These are phyloP conservation scores for Pseudomyrmex sp. DNA, from an alignment of 1,140 invertebrate species.

Conservation along the genomic window DNA sequence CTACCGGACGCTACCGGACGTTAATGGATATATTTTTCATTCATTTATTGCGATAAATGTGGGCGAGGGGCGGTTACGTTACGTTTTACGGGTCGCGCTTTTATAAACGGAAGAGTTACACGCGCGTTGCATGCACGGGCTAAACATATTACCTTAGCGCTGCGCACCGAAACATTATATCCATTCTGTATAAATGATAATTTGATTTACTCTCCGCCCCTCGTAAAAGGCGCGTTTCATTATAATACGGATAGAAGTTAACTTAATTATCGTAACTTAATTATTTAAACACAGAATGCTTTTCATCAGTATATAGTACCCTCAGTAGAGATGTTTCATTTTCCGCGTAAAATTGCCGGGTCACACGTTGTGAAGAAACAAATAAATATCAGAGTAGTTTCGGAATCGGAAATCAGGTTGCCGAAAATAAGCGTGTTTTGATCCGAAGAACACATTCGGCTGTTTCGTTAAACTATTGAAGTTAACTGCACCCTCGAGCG, in stretches of 20 bases:
- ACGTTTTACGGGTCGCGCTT: slow-evolving; percentile 31
- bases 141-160: slow-evolving; percentile 29
- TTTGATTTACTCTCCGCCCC: slow-evolving; percentile 1
- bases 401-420: slow-evolving; percentile 75
- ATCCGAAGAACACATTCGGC: slow-evolving; percentile 69
- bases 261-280: neutral
- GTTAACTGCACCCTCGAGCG: slow-evolving; percentile 78
- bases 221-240: slow-evolving; percentile 3
- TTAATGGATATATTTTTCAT: slow-evolving; percentile 68
- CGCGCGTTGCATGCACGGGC: slow-evolving; percentile 53
- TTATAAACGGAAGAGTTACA: slow-evolving; percentile 61
- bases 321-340: neutral
- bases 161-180: slow-evolving; percentile 7
- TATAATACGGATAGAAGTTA: neutral
- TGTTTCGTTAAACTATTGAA: slow-evolving; percentile 82
- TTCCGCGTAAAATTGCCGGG: neutral
- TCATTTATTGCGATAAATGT: slow-evolving; percentile 64
- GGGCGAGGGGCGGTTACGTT: slow-evolving; percentile 10
- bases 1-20: neutral
- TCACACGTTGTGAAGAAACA: slow-evolving; percentile 54
- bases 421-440: slow-evolving; percentile 9
- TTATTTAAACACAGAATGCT: neutral
- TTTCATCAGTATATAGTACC: neutral
- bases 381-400: slow-evolving; percentile 80
- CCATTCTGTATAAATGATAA: slow-evolving; percentile 50